Conservation (phyloP, 2,888 invertebrate species). For the Creontiades dilutus region DNA sequence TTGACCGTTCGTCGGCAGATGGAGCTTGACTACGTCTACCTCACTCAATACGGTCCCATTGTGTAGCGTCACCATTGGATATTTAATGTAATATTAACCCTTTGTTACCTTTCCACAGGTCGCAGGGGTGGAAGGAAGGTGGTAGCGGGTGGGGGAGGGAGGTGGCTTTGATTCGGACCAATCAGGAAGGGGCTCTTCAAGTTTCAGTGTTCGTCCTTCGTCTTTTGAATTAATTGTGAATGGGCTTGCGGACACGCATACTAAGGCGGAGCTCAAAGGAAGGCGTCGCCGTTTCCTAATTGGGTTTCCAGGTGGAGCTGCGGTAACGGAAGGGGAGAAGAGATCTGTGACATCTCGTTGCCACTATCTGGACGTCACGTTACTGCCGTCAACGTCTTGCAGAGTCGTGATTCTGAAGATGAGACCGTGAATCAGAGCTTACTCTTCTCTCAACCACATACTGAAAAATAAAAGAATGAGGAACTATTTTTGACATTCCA, state of each 20-base stretch:
- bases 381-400: too few species aligned
- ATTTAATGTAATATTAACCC: neutral
- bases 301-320: neutral
- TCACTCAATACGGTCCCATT: neutral
- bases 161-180: constrained; percentile 14
- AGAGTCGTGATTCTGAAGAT: too few species aligned
- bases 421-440: too few species aligned
- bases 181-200: constrained; percentile 7
- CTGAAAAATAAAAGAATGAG: too few species aligned
- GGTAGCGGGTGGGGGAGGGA: neutral
- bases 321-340: neutral
- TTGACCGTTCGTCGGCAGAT: too few species aligned
- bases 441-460: too few species aligned
- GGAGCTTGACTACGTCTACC: too few species aligned
- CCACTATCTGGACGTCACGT: too few species aligned
- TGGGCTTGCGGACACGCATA: neutral
- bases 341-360: neutral
- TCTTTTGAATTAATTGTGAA: constrained; percentile 27
- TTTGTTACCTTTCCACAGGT: neutral
- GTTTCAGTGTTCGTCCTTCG: neutral
- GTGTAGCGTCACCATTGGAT: neutral
- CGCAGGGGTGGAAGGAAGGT: too few species aligned
- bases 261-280: constrained; percentile 12
- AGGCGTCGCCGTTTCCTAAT: neutral
- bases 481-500: too few species aligned